Evolutionary conservation across 2,113 vertebrate species (phyloP).

Genomic region (Loxodonta africana): DNA sequence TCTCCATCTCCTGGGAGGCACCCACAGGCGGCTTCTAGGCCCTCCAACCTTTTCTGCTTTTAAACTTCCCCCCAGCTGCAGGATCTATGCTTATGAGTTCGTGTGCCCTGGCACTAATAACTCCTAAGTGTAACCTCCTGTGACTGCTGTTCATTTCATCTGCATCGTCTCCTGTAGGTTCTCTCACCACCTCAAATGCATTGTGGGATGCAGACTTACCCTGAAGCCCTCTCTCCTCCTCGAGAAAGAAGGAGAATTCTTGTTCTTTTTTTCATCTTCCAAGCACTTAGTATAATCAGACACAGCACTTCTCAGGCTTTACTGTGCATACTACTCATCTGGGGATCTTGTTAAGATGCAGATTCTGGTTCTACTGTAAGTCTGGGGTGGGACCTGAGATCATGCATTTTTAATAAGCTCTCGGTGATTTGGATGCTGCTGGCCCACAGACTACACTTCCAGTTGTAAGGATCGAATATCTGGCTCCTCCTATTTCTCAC

Average conservation of each 20-base stretch:
- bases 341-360: not conserved
- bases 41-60: constrained; percentile 62
- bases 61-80: constrained; percentile 49
- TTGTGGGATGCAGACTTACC: not conserved
- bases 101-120: constrained; percentile 25
- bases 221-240: not conserved
- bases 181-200: not conserved
- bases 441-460: not conserved
- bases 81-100: constrained; percentile 26
- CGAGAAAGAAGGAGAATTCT: not conserved
- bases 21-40: constrained; percentile 56
- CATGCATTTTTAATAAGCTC: not conserved
- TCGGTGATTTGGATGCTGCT: rapidly evolving
- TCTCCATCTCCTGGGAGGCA: constrained; percentile 53
- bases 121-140: constrained; percentile 53
- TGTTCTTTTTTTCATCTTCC: not conserved
- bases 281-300: not conserved
- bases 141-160: not conserved
- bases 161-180: not conserved
- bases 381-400: not conserved
- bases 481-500: not conserved
- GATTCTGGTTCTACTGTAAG: not conserved
- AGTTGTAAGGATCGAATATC: too few species aligned
- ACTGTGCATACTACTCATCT: rapidly evolving
- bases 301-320: not conserved